A percentile compares a stretch with the other conserved stretches of the same genome.
phyloP scores from a whole-genome alignment of 2,888 invertebrate species.

The Cephus rjabovi region DNA sequence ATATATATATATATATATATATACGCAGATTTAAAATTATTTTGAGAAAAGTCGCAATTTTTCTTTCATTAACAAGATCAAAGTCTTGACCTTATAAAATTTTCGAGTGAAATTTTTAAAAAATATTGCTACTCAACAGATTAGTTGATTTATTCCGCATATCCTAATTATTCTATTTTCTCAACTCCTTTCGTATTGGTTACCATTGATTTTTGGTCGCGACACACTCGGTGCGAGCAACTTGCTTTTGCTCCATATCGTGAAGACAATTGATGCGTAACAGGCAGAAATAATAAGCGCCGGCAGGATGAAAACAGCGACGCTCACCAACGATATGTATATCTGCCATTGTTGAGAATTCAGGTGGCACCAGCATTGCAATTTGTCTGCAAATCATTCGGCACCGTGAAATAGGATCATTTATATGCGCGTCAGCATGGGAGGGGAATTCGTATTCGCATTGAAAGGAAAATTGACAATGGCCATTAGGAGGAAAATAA shows the following conservation, averaged over 20 bases:
- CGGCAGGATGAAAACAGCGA: constrained; percentile 67
- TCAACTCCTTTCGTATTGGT: background rate
- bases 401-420: background rate
- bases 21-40: no score
- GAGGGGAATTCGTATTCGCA: background rate
- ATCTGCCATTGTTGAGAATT: constrained; percentile 63
- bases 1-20: no score
- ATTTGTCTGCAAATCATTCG: constrained; percentile 34
- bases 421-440: background rate
- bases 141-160: background rate
- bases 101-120: background rate
- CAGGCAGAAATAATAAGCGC: constrained; percentile 68
- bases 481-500: background rate
- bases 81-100: background rate
- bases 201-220: constrained; percentile 19
- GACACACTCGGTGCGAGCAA: constrained; percentile 42
- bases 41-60: background rate
- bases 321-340: constrained; percentile 66
- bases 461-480: background rate
- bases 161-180: background rate
- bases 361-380: constrained; percentile 65
- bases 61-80: background rate
- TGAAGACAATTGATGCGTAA: constrained; percentile 68
- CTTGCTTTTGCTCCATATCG: constrained; percentile 67
- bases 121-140: background rate